These are phyloP conservation scores for Parus major DNA, from an alignment of 2,113 vertebrate genomes.

Conservation along the genomic window DNA sequence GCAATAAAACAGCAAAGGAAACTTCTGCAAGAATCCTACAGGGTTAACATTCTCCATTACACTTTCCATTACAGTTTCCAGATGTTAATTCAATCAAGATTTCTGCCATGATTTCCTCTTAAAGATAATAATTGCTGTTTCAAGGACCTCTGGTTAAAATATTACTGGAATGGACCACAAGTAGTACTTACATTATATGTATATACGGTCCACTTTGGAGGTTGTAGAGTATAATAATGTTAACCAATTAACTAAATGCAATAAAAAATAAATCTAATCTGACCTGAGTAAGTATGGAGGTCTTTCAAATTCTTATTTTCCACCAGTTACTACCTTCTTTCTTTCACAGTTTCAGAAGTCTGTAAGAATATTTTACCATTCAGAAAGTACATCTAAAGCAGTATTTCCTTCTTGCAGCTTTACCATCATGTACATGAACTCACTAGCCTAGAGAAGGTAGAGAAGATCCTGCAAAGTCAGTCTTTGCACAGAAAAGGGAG, in stretches of 20 bases:
- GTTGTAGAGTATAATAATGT: constrained; percentile 19
- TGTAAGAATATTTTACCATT: neutral
- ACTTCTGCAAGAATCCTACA: neutral
- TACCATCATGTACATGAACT: neutral
- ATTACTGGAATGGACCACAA: constrained; percentile 50
- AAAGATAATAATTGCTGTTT: constrained; percentile 61
- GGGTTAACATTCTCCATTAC: constrained; percentile 5
- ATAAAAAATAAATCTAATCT: constrained; percentile 30
- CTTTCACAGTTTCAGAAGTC: neutral
- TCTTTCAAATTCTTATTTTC: neutral
- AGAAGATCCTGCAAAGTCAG: neutral
- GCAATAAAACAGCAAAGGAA: constrained; percentile 8
- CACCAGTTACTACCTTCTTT: neutral
- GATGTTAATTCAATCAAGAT: constrained; percentile 55
- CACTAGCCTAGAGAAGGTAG: neutral
- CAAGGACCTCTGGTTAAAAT: constrained; percentile 54
- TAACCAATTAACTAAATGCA: constrained; percentile 40
- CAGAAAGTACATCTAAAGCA: neutral
- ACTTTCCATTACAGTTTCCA: constrained; percentile 43
- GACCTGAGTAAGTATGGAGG: constrained; percentile 8
- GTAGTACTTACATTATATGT: constrained; percentile 2
- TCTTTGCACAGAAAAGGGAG: neutral
- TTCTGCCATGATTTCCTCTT: constrained; percentile 36
- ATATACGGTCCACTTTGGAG: neutral
- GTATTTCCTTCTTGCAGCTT: neutral